These are phyloP conservation scores for Potamilus streckersoni DNA, from an alignment of 1,140 invertebrate species.

Conservation along the genomic window DNA sequence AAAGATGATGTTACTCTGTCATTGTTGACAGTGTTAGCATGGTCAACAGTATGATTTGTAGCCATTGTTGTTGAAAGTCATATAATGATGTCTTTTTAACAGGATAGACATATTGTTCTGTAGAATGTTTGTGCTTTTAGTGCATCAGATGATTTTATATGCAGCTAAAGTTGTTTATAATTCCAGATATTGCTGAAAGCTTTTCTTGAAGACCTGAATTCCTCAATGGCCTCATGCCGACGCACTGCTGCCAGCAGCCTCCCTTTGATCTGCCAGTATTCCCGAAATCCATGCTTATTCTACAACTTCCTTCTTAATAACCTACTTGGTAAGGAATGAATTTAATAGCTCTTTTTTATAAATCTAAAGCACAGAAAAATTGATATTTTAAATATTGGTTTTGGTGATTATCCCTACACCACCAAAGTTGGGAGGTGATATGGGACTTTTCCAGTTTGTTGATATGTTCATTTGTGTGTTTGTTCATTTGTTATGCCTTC, in stretches of 20 bases:
- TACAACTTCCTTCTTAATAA: conserved; percentile 72
- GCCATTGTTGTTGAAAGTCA: neutral
- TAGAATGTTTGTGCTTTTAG: too few relatives aligned
- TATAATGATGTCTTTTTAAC: neutral
- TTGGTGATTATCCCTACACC: too few relatives aligned
- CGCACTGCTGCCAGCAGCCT: conserved; percentile 77
- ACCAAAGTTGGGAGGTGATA: too few relatives aligned
- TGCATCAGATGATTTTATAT: too few relatives aligned
- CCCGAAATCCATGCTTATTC: conserved; percentile 74
- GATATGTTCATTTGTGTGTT: too few relatives aligned
- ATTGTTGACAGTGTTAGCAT: neutral
- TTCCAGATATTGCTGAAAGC: conserved; percentile 75
- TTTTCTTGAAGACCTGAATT: conserved; percentile 77
- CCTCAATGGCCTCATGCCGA: conserved; percentile 73
- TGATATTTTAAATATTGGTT: too few relatives aligned
- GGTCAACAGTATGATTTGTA: neutral
- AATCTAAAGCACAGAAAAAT: too few relatives aligned
- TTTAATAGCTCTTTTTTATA: too few relatives aligned
- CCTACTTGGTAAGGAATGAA: conserved; percentile 64
- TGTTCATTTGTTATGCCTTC: too few relatives aligned
- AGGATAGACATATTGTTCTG: too few relatives aligned
- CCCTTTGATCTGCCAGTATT: conserved; percentile 75
- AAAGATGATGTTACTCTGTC: too few relatives aligned
- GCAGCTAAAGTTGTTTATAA: conserved; percentile 18
- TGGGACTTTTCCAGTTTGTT: too few relatives aligned